These are phyloP conservation scores for Tridacna gigas DNA, from an alignment of 2,888 invertebrate genomes.

Conservation along the genomic window DNA sequence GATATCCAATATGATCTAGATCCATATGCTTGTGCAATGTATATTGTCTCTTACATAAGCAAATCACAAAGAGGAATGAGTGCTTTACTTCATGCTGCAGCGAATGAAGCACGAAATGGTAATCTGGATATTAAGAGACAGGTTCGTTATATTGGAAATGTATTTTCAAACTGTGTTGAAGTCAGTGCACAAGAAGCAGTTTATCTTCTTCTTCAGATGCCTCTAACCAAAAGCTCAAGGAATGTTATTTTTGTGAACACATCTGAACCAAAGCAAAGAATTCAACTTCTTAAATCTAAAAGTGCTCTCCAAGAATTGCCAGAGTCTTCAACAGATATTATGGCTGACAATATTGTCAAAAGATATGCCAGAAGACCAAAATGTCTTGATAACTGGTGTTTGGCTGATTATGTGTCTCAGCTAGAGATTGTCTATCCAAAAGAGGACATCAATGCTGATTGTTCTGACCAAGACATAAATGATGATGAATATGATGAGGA, in stretches of 20 bases:
- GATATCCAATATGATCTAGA: slow-evolving; percentile 1
- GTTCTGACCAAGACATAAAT: neutral
- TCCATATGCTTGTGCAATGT: slow-evolving; percentile 14
- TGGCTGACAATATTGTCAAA: slow-evolving; percentile 2
- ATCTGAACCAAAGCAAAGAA: slow-evolving; percentile 63
- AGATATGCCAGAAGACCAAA: slow-evolving; percentile 7
- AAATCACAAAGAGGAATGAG: slow-evolving; percentile 41
- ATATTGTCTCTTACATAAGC: slow-evolving; percentile 53
- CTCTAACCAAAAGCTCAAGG: slow-evolving; percentile 47
- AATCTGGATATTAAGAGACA: slow-evolving; percentile 3
- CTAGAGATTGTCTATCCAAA: slow-evolving; percentile 13
- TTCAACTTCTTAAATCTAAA: slow-evolving; percentile 67
- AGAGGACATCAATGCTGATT: neutral
- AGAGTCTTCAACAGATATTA: slow-evolving; percentile 25
- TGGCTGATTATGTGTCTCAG: slow-evolving; percentile 44
- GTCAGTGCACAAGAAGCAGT: slow-evolving; percentile 69
- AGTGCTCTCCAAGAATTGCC: slow-evolving; percentile 47
- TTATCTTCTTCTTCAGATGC: slow-evolving; percentile 61
- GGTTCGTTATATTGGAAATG: neutral
- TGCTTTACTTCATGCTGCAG: slow-evolving; percentile 5
- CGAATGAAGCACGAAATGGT: slow-evolving; percentile 3
- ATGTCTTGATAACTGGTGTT: slow-evolving; percentile 1
- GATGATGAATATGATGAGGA: neutral
- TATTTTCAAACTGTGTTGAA: slow-evolving; percentile 42
- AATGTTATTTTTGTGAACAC: slow-evolving; percentile 65